Percentiles rank a stretch among this genome's conserved stretches.
phyloP scores from a whole-genome alignment of 2,888 invertebrate genomes.

The Tridacna crocea region DNA sequence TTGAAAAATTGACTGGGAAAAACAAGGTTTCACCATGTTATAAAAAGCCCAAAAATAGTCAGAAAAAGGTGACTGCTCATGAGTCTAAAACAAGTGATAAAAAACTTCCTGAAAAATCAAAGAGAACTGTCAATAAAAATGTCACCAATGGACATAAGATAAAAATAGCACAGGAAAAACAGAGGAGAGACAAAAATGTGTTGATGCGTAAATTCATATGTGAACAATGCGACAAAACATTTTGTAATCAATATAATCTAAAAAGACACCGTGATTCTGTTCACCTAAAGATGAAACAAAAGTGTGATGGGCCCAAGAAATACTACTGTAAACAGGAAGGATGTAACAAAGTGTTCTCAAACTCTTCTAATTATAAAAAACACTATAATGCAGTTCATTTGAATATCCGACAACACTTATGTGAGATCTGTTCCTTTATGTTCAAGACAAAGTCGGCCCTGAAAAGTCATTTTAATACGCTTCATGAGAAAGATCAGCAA shows the following conservation, averaged over 20 bases:
- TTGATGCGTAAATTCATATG: background rate
- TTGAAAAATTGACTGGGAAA: background rate
- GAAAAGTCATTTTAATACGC: background rate
- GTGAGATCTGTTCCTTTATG: background rate
- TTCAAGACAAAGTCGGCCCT: slow-evolving; percentile 25
- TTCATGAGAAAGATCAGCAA: background rate
- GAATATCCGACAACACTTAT: slow-evolving; percentile 10
- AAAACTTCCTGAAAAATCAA: background rate
- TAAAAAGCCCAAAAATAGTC: background rate
- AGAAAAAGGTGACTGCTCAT: background rate
- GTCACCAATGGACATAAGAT: background rate
- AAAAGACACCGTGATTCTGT: too few species aligned
- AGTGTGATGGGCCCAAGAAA: too few species aligned
- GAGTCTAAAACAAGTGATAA: background rate
- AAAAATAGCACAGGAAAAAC: background rate
- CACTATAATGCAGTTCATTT: slow-evolving; percentile 7
- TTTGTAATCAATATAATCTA: too few species aligned
- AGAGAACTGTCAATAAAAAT: background rate
- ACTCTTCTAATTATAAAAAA: background rate
- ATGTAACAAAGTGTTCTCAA: slow-evolving; percentile 3
- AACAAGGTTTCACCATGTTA: background rate
- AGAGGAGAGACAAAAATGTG: background rate
- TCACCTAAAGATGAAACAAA: too few species aligned
- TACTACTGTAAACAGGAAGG: background rate
- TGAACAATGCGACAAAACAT: background rate